Conservation (phyloP, 2,888 invertebrate species). For the Tachystola acroxantha region DNA sequence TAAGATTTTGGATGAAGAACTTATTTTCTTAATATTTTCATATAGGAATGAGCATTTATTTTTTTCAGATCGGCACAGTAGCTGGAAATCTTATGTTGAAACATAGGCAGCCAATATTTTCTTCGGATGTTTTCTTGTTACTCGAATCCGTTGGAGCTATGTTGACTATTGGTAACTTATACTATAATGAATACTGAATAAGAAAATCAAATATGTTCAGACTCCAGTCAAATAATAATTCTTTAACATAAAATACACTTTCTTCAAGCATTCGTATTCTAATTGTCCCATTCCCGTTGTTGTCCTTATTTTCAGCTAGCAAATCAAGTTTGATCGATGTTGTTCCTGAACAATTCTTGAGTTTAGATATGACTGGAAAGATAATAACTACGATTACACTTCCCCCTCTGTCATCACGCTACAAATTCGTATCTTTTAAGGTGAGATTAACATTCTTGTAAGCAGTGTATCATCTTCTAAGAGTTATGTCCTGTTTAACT, state of each 20-base stretch:
- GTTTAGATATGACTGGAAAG: conserved; percentile 45
- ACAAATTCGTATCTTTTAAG: conserved; percentile 47
- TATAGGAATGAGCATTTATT: too few relatives aligned
- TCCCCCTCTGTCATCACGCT: conserved; percentile 42
- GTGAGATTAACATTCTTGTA: conserved; percentile 33
- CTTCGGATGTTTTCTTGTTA: conserved; percentile 81
- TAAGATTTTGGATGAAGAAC: too few relatives aligned
- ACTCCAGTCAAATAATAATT: too few relatives aligned
- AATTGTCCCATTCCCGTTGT: too few relatives aligned
- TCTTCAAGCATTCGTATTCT: too few relatives aligned
- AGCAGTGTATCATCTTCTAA: too few relatives aligned
- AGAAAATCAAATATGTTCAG: too few relatives aligned
- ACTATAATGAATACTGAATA: background rate
- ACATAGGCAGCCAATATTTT: conserved; percentile 78
- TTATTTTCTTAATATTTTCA: too few relatives aligned
- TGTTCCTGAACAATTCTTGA: conserved; percentile 43
- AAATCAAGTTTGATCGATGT: conserved; percentile 26
- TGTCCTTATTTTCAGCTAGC: conserved; percentile 69
- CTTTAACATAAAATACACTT: too few relatives aligned
- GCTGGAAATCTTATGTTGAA: conserved; percentile 84
- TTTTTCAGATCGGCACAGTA: conserved; percentile 77
- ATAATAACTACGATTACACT: conserved; percentile 44
- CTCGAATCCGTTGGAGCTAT: conserved; percentile 73
- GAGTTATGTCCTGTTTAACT: too few relatives aligned
- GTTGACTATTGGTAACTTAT: conserved; percentile 66